Percentiles rank a stretch among this genome's conserved stretches.
These are phyloP conservation scores for Scaptodrosophila lebanonensis DNA, from an alignment of 1,140 invertebrate genomes.

Conservation along the genomic window DNA sequence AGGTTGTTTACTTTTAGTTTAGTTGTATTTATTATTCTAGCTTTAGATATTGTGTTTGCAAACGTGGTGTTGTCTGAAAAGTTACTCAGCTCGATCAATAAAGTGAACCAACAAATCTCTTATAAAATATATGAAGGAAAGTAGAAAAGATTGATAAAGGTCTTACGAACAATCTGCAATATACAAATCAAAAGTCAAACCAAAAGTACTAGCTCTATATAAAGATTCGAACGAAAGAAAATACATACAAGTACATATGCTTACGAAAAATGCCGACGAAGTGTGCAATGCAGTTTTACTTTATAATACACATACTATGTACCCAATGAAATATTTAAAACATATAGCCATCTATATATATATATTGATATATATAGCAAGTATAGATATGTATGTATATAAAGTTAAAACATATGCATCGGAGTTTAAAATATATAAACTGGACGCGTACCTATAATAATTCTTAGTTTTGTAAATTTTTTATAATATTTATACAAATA, in stretches of 20 bases:
- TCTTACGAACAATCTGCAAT: no score
- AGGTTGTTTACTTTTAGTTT: no score
- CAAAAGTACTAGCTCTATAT: slow-evolving; percentile 33
- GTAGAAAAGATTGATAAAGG: no score
- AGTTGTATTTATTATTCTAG: no score
- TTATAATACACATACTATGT: no score
- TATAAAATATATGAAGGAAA: no score
- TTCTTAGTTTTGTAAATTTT: slow-evolving; percentile 68
- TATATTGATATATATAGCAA: slow-evolving; percentile 24
- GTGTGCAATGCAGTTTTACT: slow-evolving; percentile 73
- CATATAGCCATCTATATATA: slow-evolving; percentile 27
- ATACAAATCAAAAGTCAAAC: slow-evolving; percentile 51
- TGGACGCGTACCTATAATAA: slow-evolving; percentile 30
- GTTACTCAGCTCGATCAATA: no score
- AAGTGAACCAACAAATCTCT: no score
- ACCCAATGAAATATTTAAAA: slow-evolving; percentile 34
- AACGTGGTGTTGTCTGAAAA: no score
- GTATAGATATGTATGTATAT: slow-evolving; percentile 4
- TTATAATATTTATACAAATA: slow-evolving; percentile 19
- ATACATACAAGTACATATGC: slow-evolving; percentile 6
- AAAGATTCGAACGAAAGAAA: background rate
- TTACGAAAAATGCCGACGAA: slow-evolving; percentile 29
- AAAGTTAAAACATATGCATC: slow-evolving; percentile 19
- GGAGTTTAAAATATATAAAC: slow-evolving; percentile 34
- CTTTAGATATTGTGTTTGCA: no score